A percentile compares a stretch with the other conserved stretches of the same genome.
These are phyloP conservation scores for Ellobium chinense DNA, from an alignment of 2,888 invertebrate genomes.

Conservation along the genomic window DNA sequence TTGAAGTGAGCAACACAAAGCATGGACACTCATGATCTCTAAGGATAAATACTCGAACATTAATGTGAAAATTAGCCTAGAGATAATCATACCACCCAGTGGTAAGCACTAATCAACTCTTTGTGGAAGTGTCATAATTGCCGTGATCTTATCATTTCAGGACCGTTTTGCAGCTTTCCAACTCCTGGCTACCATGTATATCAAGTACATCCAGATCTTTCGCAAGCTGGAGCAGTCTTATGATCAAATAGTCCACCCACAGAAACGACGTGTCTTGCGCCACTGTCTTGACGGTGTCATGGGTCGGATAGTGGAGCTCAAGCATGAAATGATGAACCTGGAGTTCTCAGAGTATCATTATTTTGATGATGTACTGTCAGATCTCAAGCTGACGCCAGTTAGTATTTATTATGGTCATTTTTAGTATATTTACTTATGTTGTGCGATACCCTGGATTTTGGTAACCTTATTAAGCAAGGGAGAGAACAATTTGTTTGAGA, in stretches of 20 bases:
- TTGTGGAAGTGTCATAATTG: too few species aligned
- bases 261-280: slow-evolving; percentile 90
- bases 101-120: too few species aligned
- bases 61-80: too few species aligned
- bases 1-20: too few species aligned
- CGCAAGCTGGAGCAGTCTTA: slow-evolving; percentile 89
- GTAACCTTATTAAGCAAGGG: too few species aligned
- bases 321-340: slow-evolving; percentile 91
- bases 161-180: slow-evolving; percentile 78
- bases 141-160: slow-evolving; percentile 67
- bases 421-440: too few species aligned
- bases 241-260: slow-evolving; percentile 95
- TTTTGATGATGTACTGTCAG: slow-evolving; percentile 89
- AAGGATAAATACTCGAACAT: too few species aligned
- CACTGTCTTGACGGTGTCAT: slow-evolving; percentile 82
- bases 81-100: too few species aligned
- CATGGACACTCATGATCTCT: too few species aligned
- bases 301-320: slow-evolving; percentile 92
- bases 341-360: slow-evolving; percentile 92
- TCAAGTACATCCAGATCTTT: slow-evolving; percentile 89
- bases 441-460: too few species aligned
- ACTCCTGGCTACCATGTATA: slow-evolving; percentile 83
- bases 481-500: too few species aligned
- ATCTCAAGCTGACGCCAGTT: slow-evolving; percentile 87
- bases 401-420: too few species aligned